Percentiles rank a stretch among this genome's conserved stretches.
Conservation (phyloP, 2,888 invertebrate genomes). For the Apotomis capreana region DNA sequence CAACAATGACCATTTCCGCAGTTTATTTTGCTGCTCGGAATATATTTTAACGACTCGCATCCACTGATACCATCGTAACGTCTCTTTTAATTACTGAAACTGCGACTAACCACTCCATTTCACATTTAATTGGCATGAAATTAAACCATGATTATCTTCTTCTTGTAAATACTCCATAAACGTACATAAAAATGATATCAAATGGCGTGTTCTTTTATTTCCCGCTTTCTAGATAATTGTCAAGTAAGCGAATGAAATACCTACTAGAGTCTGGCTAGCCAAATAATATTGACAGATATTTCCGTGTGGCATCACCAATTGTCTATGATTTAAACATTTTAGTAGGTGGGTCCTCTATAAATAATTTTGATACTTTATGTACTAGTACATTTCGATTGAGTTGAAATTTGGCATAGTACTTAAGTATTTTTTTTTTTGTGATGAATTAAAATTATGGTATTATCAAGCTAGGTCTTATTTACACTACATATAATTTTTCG, state of each 20-base stretch:
- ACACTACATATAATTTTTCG: too few relatives aligned
- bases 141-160: not conserved
- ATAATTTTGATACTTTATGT: too few relatives aligned
- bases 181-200: not conserved
- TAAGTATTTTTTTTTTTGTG: too few relatives aligned
- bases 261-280: too few relatives aligned
- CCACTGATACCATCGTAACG: slow-evolving; percentile 23
- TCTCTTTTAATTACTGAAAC: slow-evolving; percentile 10
- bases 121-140: slow-evolving; percentile 31
- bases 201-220: not conserved
- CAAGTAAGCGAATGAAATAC: not conserved
- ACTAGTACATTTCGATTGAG: too few relatives aligned
- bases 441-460: too few relatives aligned
- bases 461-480: too few relatives aligned
- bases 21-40: slow-evolving; percentile 4
- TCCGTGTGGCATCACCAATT: too few relatives aligned
- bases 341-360: too few relatives aligned
- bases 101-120: slow-evolving; percentile 23
- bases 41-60: slow-evolving; percentile 4
- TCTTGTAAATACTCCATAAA: slow-evolving; percentile 4
- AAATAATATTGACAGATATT: too few relatives aligned
- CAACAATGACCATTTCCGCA: not conserved
- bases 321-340: too few relatives aligned
- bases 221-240: not conserved
- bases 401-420: too few relatives aligned